phyloP scores from a whole-genome alignment of 35 echinoderm and acorn worm species.

The Hemicentrotus pulcherrimus region DNA sequence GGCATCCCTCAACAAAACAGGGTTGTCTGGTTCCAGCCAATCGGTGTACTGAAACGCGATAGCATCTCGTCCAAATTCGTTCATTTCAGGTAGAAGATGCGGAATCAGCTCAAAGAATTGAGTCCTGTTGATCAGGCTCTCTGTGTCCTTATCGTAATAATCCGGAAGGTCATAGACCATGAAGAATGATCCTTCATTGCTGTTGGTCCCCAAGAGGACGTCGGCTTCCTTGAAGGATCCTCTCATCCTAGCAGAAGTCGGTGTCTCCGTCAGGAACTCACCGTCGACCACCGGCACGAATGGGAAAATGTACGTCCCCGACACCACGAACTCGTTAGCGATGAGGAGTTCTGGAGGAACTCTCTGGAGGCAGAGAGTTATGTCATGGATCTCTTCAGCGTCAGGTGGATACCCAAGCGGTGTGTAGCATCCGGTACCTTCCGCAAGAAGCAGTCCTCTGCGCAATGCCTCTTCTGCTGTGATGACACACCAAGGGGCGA shows the following conservation, averaged over 20 bases:
- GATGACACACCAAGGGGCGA: constrained; percentile 74
- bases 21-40: constrained; percentile 79
- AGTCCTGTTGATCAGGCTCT: constrained; percentile 64
- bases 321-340: constrained; percentile 43
- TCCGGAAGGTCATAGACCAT: constrained; percentile 70
- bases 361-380: constrained; percentile 68
- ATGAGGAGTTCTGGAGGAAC: constrained; percentile 52
- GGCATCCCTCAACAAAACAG: constrained; percentile 65
- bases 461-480: constrained; percentile 71
- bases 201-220: constrained; percentile 82
- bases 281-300: constrained; percentile 89
- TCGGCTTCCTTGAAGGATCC: constrained; percentile 68
- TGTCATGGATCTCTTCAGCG: constrained; percentile 8
- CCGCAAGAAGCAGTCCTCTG: constrained; percentile 62
- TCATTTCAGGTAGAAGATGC: constrained; percentile 24
- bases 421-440: constrained; percentile 56
- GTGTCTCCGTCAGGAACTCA: constrained; percentile 71
- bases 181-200: constrained; percentile 88
- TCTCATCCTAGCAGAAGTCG: constrained; percentile 44
- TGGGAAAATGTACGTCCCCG: constrained; percentile 68
- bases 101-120: constrained; percentile 44
- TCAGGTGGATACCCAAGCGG: not conserved
- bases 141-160: constrained; percentile 55
- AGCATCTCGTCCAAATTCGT: constrained; percentile 68
- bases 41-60: constrained; percentile 95